A percentile compares a stretch with the other conserved stretches of the same genome.
phyloP scores from a whole-genome alignment of 2,113 vertebrate species.

The Haliaeetus leucogaster region DNA sequence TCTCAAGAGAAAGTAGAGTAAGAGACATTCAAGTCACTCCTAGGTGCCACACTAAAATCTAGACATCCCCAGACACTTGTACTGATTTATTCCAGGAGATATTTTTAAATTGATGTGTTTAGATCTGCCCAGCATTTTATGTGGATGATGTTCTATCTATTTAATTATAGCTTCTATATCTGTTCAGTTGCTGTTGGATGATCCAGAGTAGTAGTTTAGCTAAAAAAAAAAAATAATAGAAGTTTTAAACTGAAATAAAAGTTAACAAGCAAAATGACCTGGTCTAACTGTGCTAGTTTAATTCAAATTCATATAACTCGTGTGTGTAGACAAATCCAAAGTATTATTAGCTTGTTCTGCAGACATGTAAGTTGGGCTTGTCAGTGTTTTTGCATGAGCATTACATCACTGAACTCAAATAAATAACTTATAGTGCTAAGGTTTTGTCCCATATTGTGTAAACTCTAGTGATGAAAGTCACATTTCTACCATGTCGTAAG shows the following conservation, averaged over 20 bases:
- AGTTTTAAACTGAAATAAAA: neutral
- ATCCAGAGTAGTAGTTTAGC: neutral
- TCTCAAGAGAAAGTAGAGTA: neutral
- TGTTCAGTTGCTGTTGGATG: neutral
- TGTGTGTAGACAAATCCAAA: neutral
- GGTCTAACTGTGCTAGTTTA: neutral
- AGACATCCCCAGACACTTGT: rapidly evolving
- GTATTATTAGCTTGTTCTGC: neutral
- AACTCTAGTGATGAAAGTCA: neutral
- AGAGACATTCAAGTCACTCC: neutral
- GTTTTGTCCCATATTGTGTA: neutral
- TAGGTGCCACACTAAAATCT: neutral
- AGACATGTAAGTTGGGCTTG: neutral
- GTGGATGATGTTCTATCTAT: neutral
- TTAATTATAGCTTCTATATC: neutral
- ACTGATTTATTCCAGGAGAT: neutral
- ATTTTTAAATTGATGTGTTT: neutral
- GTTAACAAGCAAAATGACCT: neutral
- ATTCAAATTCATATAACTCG: neutral
- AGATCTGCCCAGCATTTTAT: neutral
- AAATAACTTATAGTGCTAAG: neutral
- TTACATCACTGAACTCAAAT: neutral
- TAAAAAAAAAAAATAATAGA: neutral
- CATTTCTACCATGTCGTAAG: neutral
- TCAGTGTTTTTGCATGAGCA: neutral